phyloP scores from a whole-genome alignment of 2,888 invertebrate species.

The Sarcophaga carnaria region DNA sequence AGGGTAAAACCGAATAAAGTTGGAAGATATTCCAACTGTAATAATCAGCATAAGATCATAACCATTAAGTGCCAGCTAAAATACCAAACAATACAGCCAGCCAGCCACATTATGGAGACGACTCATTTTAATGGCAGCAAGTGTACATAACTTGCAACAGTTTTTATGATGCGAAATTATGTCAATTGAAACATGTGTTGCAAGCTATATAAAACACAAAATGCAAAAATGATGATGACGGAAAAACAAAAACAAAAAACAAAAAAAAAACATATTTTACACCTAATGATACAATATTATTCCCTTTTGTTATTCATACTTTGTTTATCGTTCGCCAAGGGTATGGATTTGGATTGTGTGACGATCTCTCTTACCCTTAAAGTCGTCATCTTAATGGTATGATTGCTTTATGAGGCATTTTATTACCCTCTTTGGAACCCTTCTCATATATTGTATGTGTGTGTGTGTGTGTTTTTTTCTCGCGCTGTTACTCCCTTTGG shows the following conservation, averaged over 20 bases:
- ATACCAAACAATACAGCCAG: conserved; percentile 54
- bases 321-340: conserved; percentile 1
- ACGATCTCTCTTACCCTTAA: conserved; percentile 3
- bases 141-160: conserved; percentile 50
- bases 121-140: conserved; percentile 25
- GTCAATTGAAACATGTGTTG: conserved; percentile 81
- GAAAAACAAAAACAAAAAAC: not conserved
- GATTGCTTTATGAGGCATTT: conserved; percentile 82
- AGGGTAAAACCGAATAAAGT: conserved; percentile 47
- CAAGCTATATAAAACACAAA: conserved; percentile 68
- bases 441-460: not conserved
- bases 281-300: conserved; percentile 70
- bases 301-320: conserved; percentile 45
- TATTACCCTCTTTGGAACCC: conserved; percentile 70
- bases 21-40: conserved; percentile 20
- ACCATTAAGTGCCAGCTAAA: conserved; percentile 60
- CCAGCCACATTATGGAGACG: conserved; percentile 29
- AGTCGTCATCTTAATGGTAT: conserved; percentile 72
- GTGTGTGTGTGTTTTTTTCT: conserved; percentile 1
- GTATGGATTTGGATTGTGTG: not conserved
- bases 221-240: conserved; percentile 67
- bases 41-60: conserved; percentile 49
- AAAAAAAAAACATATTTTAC: conserved; percentile 71
- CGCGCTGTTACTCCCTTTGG: conserved; percentile 27
- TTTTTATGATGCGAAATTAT: conserved; percentile 75